phyloP scores from a whole-genome alignment of 1,140 invertebrate species.

The Habropoda laboriosa region DNA sequence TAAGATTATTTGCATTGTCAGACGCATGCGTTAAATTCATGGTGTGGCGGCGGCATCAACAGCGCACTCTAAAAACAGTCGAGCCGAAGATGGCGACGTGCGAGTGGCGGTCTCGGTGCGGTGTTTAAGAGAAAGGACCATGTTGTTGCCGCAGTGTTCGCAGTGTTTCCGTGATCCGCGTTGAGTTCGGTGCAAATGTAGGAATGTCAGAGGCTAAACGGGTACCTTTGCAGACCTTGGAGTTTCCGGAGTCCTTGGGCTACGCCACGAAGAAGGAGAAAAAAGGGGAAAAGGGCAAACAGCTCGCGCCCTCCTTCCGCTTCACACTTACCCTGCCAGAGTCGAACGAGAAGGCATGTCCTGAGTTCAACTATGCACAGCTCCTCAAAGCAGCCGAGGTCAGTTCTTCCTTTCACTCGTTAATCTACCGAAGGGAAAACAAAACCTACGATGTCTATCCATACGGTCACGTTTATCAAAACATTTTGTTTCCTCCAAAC shows the following conservation, averaged over 20 bases:
- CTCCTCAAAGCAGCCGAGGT: constrained; percentile 84
- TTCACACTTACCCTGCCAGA: constrained; percentile 84
- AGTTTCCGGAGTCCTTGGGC: constrained; percentile 75
- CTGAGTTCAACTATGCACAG: constrained; percentile 86
- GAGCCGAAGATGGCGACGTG: constrained; percentile 78
- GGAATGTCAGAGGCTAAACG: constrained; percentile 83
- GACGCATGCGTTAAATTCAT: constrained; percentile 35
- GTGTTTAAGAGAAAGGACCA: constrained; percentile 71
- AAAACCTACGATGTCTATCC: constrained; percentile 1
- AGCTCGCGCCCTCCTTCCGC: constrained; percentile 82
- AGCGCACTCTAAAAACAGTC: constrained; percentile 79
- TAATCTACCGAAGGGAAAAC: constrained; percentile 8
- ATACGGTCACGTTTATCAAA: constrained; percentile 39
- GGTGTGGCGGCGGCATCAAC: constrained; percentile 57
- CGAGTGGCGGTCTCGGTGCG: constrained; percentile 71
- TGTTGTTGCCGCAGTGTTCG: constrained; percentile 68
- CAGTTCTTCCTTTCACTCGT: constrained; percentile 72
- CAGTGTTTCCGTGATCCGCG: constrained; percentile 70
- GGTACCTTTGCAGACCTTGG: constrained; percentile 80
- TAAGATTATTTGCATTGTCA: neutral
- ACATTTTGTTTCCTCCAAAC: neutral
- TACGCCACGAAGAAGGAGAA: constrained; percentile 79
- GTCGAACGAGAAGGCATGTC: constrained; percentile 85
- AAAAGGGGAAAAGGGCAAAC: constrained; percentile 80
- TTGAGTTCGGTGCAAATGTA: constrained; percentile 71